A percentile compares a stretch with the other conserved stretches of the same genome.
Evolutionary conservation across 1,140 invertebrate genomes (phyloP).

Genomic region (Bombus picipes): DNA sequence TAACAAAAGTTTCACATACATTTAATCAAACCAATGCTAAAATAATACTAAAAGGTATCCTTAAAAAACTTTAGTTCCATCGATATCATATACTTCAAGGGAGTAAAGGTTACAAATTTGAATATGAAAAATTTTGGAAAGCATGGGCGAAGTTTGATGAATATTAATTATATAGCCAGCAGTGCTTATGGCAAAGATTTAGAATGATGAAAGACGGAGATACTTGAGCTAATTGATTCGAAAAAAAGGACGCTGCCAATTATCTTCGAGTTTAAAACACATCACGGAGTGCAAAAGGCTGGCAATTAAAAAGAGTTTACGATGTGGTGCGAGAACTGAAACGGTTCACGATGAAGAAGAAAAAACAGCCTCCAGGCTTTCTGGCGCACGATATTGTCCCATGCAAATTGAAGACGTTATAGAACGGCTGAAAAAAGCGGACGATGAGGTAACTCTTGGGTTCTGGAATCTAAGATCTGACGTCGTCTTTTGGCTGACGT

Average conservation of each 20-base stretch:
- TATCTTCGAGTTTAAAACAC: conserved; percentile 10
- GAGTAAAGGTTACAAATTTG: neutral
- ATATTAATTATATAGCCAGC: neutral
- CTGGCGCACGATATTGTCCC: neutral
- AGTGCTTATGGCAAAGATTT: neutral
- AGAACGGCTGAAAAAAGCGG: neutral
- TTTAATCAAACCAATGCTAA: neutral
- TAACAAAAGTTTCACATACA: neutral
- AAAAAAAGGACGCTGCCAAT: neutral
- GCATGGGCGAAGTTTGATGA: neutral
- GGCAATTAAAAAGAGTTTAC: conserved; percentile 28
- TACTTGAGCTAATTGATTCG: conserved; percentile 9
- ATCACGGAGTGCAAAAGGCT: neutral
- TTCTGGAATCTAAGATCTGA: conserved; percentile 29
- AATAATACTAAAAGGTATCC: neutral
- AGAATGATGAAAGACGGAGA: neutral
- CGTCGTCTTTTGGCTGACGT: neutral
- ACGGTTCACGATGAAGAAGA: neutral
- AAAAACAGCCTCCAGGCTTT: neutral
- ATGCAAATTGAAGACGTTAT: conserved; percentile 9
- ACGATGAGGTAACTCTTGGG: conserved; percentile 15
- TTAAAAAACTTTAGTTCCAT: neutral
- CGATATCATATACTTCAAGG: neutral
- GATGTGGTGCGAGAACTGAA: neutral
- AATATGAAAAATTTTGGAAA: neutral